Conservation (phyloP, 1,140 invertebrate species). For the Trigoniulus corallinus region DNA sequence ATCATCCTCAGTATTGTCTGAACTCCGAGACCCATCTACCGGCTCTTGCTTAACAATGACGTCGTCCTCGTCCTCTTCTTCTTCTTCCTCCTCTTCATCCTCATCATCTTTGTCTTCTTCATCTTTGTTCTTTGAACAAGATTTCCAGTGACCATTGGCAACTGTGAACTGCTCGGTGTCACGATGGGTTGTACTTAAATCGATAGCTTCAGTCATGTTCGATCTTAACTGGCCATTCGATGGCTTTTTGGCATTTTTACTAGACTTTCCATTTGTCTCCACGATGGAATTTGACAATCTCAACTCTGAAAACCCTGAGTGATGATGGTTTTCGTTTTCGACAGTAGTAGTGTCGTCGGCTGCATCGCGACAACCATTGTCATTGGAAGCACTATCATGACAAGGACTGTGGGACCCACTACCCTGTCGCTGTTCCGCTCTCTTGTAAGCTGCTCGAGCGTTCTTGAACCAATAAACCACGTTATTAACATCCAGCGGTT, state of each 20-base stretch:
- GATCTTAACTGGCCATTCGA: constrained; percentile 16
- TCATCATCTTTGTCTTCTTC: constrained; percentile 33
- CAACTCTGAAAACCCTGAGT: background rate
- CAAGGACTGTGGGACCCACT: constrained; percentile 13
- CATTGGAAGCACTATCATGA: constrained; percentile 11
- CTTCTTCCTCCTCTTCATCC: constrained; percentile 24
- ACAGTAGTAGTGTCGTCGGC: background rate
- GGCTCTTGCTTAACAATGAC: constrained; percentile 15
- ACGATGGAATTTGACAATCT: background rate
- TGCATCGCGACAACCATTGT: constrained; percentile 1
- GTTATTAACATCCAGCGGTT: constrained; percentile 89
- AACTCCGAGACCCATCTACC: background rate
- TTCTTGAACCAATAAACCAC: constrained; percentile 99
- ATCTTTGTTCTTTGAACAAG: constrained; percentile 24
- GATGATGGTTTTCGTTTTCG: background rate
- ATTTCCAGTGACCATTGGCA: constrained; percentile 5
- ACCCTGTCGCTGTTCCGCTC: constrained; percentile 28
- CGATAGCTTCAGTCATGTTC: constrained; percentile 26
- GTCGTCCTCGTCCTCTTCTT: constrained; percentile 21
- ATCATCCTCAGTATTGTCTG: constrained; percentile 5
- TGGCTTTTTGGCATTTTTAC: background rate
- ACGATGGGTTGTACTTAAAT: constrained; percentile 17
- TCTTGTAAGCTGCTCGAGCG: constrained; percentile 81
- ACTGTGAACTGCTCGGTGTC: constrained; percentile 5
- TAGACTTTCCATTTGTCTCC: background rate